These are phyloP conservation scores for Pogonus chalceus DNA, from an alignment of 1,140 invertebrate genomes.

Conservation along the genomic window DNA sequence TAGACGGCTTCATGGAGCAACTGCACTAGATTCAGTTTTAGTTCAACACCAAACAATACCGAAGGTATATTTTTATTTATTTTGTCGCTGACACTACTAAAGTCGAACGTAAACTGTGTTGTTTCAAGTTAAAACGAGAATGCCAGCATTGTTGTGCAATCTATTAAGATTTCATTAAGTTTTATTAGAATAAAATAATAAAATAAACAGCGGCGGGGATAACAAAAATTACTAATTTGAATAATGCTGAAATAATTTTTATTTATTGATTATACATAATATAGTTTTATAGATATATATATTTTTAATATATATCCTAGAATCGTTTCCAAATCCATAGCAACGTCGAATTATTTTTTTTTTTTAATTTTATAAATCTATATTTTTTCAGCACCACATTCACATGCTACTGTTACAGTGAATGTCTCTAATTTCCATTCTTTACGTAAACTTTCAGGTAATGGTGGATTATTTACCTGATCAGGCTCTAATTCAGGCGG, in stretches of 20 bases:
- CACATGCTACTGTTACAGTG: constrained; percentile 21
- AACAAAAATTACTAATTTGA: too few species aligned
- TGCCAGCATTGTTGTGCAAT: background rate
- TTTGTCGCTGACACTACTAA: background rate
- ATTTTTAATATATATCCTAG: constrained; percentile 3
- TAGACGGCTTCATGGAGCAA: constrained; percentile 41
- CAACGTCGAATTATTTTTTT: background rate
- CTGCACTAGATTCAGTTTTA: constrained; percentile 45
- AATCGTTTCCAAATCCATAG: background rate
- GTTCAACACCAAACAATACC: constrained; percentile 47
- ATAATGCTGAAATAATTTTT: too few species aligned
- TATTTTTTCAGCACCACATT: constrained; percentile 16
- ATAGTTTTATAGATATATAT: too few species aligned
- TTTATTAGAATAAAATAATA: too few species aligned
- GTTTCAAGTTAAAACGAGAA: constrained; percentile 3
- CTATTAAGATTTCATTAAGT: too few species aligned
- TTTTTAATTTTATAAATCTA: background rate
- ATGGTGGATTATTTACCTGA: background rate
- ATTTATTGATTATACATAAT: too few species aligned
- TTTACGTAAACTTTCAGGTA: constrained; percentile 18
- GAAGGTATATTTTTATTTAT: constrained; percentile 40
- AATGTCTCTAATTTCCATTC: constrained; percentile 17
- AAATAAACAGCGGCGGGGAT: too few species aligned
- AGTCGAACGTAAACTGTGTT: constrained; percentile 7
- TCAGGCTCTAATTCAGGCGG: constrained; percentile 3